Evolutionary conservation across 2,888 invertebrate species (phyloP), one percentile per base, ranked within the genome.

Genomic region (Callimorpha dominula): DNA sequence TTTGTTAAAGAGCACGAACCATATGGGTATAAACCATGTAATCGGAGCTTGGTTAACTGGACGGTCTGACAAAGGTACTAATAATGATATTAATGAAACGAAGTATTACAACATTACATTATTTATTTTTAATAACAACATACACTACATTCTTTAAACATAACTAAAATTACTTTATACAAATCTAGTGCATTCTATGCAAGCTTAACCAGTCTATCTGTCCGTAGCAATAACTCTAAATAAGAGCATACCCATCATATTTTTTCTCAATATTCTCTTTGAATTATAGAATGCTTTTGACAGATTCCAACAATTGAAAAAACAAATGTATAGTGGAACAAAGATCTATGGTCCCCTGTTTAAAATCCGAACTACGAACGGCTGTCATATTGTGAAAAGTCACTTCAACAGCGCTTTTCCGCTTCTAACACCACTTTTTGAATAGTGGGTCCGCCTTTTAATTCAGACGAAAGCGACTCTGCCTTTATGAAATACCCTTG

Each of bases 101-200:
- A 85, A 65, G 42, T 46, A 70, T 54, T 62, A 69, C 73, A 74
- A 75, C 11, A 70, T 75, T 76, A 79, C 76, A 67, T 81, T 71
- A 77, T 86, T 84, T 85, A 86, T 85, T 87, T 57, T 79, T 77
- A 78, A 72, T 72, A 80, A 81, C 75, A 75, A 80, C 71, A 73
- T 78, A 76, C 73, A 64, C 72, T 69, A 75, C 60, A 31, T 67
- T 60, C 17, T 17, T 60, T 50, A 50, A 72, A 43, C 71, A 52
- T 31, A 80, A 81, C 78, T 82, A 79, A 71, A 71, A 62, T 68
- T 81, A 80, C 78, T 77, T 78, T 77, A 81, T 83, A 83, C 77
- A 85, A 75, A 74, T 77, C 76, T 82, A 85, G 83, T 75, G 82
- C 81, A 82, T 84, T 82, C 80, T 81, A 87, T 85, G 81, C 80